These are phyloP conservation scores for Phrynosoma platyrhinos DNA, from an alignment of 2,113 vertebrate species.

Conservation along the genomic window DNA sequence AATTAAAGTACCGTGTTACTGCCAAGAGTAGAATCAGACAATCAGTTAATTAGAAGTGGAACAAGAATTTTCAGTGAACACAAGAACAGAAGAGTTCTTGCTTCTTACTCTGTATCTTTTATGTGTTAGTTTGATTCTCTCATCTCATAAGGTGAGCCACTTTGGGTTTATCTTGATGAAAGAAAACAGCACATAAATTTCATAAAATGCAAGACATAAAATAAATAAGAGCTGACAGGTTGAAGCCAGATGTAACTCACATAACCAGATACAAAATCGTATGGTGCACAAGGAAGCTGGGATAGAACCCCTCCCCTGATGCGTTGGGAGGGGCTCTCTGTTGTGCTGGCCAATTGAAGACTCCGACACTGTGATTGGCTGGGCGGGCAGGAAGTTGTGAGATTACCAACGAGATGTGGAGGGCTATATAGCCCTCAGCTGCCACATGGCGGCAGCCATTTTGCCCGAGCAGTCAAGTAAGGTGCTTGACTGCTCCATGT, in stretches of 20 bases:
- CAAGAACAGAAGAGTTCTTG: not conserved
- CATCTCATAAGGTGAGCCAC: not conserved
- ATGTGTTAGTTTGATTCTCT: not conserved
- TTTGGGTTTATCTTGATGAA: not conserved
- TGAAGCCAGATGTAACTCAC: not conserved
- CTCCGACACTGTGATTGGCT: too few species aligned
- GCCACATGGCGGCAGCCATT: too few species aligned
- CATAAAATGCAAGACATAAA: not conserved
- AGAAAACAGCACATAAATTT: not conserved
- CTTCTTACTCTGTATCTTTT: not conserved
- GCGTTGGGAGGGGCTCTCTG: too few species aligned
- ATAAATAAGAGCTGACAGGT: not conserved
- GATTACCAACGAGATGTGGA: too few species aligned
- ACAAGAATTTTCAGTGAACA: not conserved
- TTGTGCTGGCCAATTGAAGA: too few species aligned
- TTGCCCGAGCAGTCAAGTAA: too few species aligned
- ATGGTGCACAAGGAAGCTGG: not conserved
- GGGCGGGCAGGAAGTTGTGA: too few species aligned
- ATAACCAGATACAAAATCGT: not conserved
- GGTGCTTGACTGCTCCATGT: too few species aligned
- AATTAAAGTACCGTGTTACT: constrained; percentile 19
- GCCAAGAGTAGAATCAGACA: not conserved
- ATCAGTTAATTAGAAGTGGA: not conserved
- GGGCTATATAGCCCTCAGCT: too few species aligned
- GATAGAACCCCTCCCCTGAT: too few species aligned